A percentile compares a stretch with the other conserved stretches of the same genome.
phyloP scores from a whole-genome alignment of 2,113 vertebrate genomes.

The Psilopsiagon aurifrons region DNA sequence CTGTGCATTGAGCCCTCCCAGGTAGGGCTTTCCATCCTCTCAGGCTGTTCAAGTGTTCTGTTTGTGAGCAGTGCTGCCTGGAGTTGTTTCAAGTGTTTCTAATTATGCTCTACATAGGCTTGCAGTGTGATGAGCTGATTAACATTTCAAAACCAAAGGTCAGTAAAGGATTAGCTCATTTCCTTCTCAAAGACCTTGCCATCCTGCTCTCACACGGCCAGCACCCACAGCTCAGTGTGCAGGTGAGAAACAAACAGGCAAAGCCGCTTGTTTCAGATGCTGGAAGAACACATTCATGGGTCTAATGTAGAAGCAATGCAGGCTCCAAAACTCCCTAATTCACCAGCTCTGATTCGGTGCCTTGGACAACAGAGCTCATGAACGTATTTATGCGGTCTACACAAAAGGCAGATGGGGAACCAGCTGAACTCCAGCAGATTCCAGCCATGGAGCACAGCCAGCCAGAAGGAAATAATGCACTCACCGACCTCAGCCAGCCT shows the following conservation, averaged over 20 bases:
- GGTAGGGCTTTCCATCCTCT: background rate
- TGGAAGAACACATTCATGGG: background rate
- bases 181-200: background rate
- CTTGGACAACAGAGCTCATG: background rate
- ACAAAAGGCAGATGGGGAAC: background rate
- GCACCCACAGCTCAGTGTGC: background rate
- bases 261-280: background rate
- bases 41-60: background rate
- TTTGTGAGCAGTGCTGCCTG: accelerated
- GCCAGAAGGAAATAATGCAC: background rate
- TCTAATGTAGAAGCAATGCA: background rate
- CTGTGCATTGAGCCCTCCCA: accelerated
- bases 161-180: background rate
- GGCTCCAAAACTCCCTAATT: background rate
- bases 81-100: background rate
- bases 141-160: background rate
- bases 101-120: background rate
- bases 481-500: background rate
- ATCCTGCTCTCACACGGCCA: background rate
- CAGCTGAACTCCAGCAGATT: background rate
- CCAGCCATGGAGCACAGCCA: background rate
- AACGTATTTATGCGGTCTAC: background rate
- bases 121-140: background rate
- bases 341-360: background rate
- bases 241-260: background rate